These are phyloP conservation scores for Yponomeuta sedellus DNA, from an alignment of 2,888 invertebrate genomes.

Conservation along the genomic window DNA sequence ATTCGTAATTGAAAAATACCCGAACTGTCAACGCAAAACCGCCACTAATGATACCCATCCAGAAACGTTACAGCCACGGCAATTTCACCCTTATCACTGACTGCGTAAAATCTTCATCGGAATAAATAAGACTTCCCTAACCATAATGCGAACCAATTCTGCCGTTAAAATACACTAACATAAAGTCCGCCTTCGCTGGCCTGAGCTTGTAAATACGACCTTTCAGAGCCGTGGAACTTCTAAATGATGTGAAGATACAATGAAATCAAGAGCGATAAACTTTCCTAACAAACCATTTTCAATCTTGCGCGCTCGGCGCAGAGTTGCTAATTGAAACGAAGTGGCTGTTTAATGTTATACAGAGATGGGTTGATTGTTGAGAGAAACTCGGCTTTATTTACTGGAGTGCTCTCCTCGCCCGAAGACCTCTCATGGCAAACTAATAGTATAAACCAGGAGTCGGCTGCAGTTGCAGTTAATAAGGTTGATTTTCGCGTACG, in stretches of 20 bases:
- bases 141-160: neutral
- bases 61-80: neutral
- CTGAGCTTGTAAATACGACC: conserved; percentile 28
- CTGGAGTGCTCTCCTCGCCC: neutral
- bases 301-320: conserved; percentile 33
- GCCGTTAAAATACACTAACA: neutral
- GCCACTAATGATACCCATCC: neutral
- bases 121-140: neutral
- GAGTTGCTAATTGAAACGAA: conserved; percentile 29
- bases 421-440: neutral
- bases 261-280: conserved; percentile 51
- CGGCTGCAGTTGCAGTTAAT: conserved; percentile 16
- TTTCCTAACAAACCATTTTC: conserved; percentile 36
- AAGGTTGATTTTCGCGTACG: conserved; percentile 37
- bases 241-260: conserved; percentile 56
- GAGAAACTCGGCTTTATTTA: conserved; percentile 26
- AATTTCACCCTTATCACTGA: neutral
- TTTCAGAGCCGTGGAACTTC: conserved; percentile 28
- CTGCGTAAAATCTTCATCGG: conserved; percentile 27
- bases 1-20: neutral
- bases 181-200: neutral
- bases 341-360: conserved; percentile 19
- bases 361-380: neutral
- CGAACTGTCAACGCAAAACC: neutral
- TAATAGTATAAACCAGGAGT: neutral